Evolutionary conservation across 2,113 vertebrate genomes (phyloP).

Genomic region (Oxygymnocypris stewartii): DNA sequence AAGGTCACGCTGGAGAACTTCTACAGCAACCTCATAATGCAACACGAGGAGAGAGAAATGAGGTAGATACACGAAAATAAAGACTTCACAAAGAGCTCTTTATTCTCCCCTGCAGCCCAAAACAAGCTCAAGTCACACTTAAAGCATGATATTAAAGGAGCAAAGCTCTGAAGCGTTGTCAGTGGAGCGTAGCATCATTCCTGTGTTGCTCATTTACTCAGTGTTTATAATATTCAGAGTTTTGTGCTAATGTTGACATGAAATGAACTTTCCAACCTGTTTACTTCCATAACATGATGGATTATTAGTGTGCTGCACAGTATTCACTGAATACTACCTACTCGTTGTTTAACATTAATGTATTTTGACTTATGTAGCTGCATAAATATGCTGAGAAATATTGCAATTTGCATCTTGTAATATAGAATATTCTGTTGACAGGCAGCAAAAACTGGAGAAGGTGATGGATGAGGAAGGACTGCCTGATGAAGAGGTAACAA

Average conservation of each 20-base stretch:
- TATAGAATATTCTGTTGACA: slow-evolving; percentile 57
- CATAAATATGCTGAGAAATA: neutral
- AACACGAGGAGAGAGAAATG: slow-evolving; percentile 88
- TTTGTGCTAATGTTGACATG: neutral
- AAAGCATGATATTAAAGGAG: neutral
- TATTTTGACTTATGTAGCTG: neutral
- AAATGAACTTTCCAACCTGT: neutral
- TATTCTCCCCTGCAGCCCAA: neutral
- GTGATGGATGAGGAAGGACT: slow-evolving; percentile 92
- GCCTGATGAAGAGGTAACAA: slow-evolving; percentile 86
- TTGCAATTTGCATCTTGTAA: neutral
- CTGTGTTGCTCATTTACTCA: neutral
- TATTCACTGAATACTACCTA: neutral
- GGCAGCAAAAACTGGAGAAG: slow-evolving; percentile 89
- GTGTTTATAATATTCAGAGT: neutral
- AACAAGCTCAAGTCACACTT: neutral
- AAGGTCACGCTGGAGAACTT: slow-evolving; percentile 90
- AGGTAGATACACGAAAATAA: slow-evolving; percentile 70
- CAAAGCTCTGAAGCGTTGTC: neutral
- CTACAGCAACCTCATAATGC: slow-evolving; percentile 86
- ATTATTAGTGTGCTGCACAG: neutral
- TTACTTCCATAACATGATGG: neutral
- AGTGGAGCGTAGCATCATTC: neutral
- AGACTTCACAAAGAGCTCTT: neutral
- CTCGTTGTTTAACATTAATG: neutral